Conservation (phyloP, 64 coral and sea anemone species). For the Porites australiensis region DNA sequence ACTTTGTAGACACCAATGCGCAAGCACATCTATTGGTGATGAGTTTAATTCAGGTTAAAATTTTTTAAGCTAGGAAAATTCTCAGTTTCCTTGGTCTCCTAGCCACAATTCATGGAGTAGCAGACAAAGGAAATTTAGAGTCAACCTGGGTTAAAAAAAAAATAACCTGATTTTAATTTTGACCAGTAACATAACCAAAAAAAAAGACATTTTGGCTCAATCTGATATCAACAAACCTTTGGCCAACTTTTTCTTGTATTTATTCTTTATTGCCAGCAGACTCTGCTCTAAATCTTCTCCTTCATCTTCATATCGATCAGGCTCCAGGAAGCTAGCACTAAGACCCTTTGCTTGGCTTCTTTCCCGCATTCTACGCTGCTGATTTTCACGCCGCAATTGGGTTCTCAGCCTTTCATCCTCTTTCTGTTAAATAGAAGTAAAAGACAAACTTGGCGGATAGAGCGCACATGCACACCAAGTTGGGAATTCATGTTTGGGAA, state of each 20-base stretch:
- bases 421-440: conserved; percentile 63
- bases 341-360: conserved; percentile 86
- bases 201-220: background rate
- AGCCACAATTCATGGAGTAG: too few relatives aligned
- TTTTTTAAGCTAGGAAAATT: too few relatives aligned
- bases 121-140: too few relatives aligned
- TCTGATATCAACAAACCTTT: conserved; percentile 53
- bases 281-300: conserved; percentile 94
- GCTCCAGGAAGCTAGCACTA: conserved; percentile 88
- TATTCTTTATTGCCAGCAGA: conserved; percentile 93
- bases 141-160: too few relatives aligned
- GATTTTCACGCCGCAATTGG: conserved; percentile 94
- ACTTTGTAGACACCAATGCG: too few relatives aligned
- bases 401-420: conserved; percentile 94
- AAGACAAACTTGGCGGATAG: background rate
- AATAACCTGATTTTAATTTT: too few relatives aligned
- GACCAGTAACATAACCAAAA: too few relatives aligned
- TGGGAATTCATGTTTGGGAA: too few relatives aligned
- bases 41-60: too few relatives aligned
- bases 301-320: conserved; percentile 92
- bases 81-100: too few relatives aligned
- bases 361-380: conserved; percentile 89
- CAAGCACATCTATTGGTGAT: too few relatives aligned
- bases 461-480: too few relatives aligned
- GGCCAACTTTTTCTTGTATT: conserved; percentile 95